A percentile compares a stretch with the other conserved stretches of the same genome.
Evolutionary conservation across 2,113 vertebrate genomes (phyloP).

Genomic region (Naja naja): DNA sequence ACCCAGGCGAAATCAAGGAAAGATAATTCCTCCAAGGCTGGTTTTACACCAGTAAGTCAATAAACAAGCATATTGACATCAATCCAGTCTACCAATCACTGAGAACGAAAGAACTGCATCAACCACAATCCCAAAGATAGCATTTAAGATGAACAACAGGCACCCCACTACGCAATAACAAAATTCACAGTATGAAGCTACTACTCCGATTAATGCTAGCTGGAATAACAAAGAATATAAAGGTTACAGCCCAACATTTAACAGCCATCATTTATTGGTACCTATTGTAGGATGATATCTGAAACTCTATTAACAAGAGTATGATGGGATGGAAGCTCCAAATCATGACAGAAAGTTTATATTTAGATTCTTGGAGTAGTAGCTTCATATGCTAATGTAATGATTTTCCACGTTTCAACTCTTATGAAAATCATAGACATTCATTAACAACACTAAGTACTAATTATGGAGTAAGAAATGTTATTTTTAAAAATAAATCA

Average conservation of each 20-base stretch:
- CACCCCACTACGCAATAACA: no score
- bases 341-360: neutral
- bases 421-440: neutral
- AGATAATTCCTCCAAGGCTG: no score
- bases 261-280: neutral
- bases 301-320: neutral
- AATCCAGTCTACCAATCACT: no score
- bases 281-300: neutral
- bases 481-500: neutral
- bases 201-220: neutral
- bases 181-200: no score
- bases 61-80: no score
- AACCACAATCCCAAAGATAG: no score
- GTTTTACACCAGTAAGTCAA: no score
- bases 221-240: neutral
- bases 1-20: no score
- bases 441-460: neutral
- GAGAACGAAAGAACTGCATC: no score
- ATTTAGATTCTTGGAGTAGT: neutral
- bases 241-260: neutral
- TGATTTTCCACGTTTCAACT: neutral
- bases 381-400: neutral
- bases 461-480: neutral
- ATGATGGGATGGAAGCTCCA: neutral
- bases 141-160: no score